Percentiles rank a stretch among this genome's conserved stretches.
Evolutionary conservation across 2,888 invertebrate species (phyloP).

Genomic region (Toxonevra muliebris): DNA sequence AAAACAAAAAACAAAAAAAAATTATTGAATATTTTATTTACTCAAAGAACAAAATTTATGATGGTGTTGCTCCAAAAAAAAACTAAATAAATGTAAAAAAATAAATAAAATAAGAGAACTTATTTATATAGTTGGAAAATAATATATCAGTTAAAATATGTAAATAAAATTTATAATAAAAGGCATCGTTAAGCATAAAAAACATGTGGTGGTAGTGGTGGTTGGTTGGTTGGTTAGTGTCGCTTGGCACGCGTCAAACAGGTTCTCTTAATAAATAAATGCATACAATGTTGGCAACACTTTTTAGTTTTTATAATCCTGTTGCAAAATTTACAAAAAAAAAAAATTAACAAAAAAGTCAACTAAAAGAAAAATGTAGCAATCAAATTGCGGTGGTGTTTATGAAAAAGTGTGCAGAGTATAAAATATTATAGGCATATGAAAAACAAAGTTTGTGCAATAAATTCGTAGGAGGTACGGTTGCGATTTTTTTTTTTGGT

Average conservation of each 20-base stretch:
- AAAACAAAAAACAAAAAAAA: slow-evolving; percentile 4
- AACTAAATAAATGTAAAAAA: neutral
- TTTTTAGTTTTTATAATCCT: slow-evolving; percentile 11
- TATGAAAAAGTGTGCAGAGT: slow-evolving; percentile 10
- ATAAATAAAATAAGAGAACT: neutral
- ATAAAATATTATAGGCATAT: neutral
- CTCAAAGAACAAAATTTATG: slow-evolving; percentile 18
- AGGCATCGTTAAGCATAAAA: neutral
- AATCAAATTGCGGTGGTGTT: too few relatives aligned
- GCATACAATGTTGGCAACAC: slow-evolving; percentile 8
- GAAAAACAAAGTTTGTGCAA: too few relatives aligned
- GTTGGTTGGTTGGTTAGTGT: slow-evolving; percentile 14
- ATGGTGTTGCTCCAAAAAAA: slow-evolving; percentile 2
- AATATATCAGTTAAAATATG: neutral
- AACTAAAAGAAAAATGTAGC: neutral
- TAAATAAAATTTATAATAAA: neutral
- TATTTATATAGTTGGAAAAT: neutral
- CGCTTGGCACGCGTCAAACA: slow-evolving; percentile 41
- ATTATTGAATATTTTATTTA: slow-evolving; percentile 11
- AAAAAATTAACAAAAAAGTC: neutral
- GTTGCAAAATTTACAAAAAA: slow-evolving; percentile 8
- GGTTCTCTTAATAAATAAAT: slow-evolving; percentile 31
- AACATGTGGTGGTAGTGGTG: neutral
- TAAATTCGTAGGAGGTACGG: too few relatives aligned
- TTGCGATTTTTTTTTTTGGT: too few relatives aligned